Percentiles rank a stretch among this genome's conserved stretches.
Evolutionary conservation across 1,140 invertebrate genomes (phyloP).

Genomic region (Leptoteleia sp.): DNA sequence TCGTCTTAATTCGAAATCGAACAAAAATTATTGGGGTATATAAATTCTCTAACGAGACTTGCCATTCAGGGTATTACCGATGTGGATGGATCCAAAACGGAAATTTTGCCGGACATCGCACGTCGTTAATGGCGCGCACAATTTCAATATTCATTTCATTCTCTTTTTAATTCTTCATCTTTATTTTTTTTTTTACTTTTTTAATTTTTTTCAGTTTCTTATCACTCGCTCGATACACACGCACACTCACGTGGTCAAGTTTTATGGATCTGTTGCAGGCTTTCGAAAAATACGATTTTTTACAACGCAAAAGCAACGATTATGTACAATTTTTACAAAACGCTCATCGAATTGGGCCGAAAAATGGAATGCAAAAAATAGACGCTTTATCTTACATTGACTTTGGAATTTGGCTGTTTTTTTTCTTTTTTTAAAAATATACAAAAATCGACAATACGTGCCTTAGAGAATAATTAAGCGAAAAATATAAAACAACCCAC

Average conservation of each 20-base stretch:
- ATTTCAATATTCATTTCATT: conserved; percentile 13
- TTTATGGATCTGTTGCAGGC: conserved; percentile 65
- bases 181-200: conserved; percentile 4
- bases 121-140: conserved; percentile 34
- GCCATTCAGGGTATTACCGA: conserved; percentile 82
- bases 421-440: conserved; percentile 36
- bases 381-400: conserved; percentile 48
- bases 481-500: conserved; percentile 44
- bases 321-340: conserved; percentile 66
- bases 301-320: conserved; percentile 60
- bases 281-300: conserved; percentile 60
- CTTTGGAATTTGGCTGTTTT: conserved; percentile 34
- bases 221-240: conserved; percentile 72
- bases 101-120: conserved; percentile 76
- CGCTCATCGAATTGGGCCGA: conserved; percentile 48
- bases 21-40: conserved; percentile 65
- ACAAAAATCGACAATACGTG: conserved; percentile 53
- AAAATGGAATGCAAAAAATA: conserved; percentile 42
- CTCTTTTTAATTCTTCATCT: conserved; percentile 12
- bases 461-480: conserved; percentile 30
- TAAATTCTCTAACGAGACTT: conserved; percentile 77
- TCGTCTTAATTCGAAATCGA: conserved; percentile 68
- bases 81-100: conserved; percentile 80
- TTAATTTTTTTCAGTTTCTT: conserved; percentile 46
- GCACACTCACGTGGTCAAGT: conserved; percentile 66